Evolutionary conservation across 2,113 vertebrate species (phyloP).

Genomic region (Canis aureus): DNA sequence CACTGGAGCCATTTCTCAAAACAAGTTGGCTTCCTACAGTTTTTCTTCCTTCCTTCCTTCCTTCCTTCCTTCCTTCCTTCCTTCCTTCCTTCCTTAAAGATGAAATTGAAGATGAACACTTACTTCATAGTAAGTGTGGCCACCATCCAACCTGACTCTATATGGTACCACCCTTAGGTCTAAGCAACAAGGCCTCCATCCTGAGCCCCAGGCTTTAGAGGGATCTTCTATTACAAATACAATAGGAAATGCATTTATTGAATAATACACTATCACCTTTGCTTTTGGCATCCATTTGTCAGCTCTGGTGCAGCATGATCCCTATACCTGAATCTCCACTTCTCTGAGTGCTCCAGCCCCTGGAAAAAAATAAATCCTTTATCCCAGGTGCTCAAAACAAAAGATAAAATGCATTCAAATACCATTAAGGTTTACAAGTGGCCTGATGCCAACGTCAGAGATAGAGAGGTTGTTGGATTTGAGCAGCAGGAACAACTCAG

Average conservation of each 20-base stretch:
- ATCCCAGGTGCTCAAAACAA: background rate
- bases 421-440: background rate
- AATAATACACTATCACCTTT: background rate
- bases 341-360: background rate
- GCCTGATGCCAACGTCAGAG: background rate
- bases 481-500: background rate
- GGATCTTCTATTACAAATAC: background rate
- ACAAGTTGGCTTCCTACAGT: background rate
- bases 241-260: background rate
- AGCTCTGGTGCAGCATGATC: background rate
- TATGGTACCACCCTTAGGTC: background rate
- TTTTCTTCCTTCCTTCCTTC: background rate
- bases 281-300: background rate
- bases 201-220: background rate
- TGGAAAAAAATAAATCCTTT: background rate
- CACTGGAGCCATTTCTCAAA: background rate
- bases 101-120: background rate
- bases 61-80: no score
- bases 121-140: background rate
- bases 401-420: background rate
- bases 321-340: background rate
- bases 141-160: background rate
- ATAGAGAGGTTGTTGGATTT: background rate
- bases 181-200: background rate
- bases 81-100: background rate